Base-by-base conservation (phyloP, 2,113 vertebrate species). In the Hirundichthys speculiger region DNA sequence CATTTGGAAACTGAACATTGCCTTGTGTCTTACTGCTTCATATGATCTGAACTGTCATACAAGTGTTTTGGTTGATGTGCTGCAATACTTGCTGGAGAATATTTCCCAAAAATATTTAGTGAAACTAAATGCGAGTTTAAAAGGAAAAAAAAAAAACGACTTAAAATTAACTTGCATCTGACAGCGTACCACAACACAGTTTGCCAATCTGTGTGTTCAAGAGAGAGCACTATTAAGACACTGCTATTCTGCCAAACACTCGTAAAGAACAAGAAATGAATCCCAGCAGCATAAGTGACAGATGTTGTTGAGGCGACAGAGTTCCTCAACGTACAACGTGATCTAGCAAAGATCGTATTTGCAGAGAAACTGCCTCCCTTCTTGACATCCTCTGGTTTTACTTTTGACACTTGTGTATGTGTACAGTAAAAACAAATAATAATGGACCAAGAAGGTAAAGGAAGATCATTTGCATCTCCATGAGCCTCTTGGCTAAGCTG, bases 301-400 rank as follows among this genome's bases (percentile, higher is more conserved):
- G 46, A 68, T 6, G 1, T 58, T 80, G 69, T 86, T 84, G 74
- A 75, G 21, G 52, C 34, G 48, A 71, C n/a, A n/a, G n/a, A n/a
- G n/a, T n/a, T 66, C 45, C 2, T 24, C 54, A 69, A 53, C 49
- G 52, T 49, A 55, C 46, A 69, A 73, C 75, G 81, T 39, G 11
- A 52, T 83, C 83, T 75, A 67, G 65, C n/a, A 10, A 27, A 51
- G 34, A 4, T 80, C 21, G 18, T 55, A 21, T 78, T 58, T 22
- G 16, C 65, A 60, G 58, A 70, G 62, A 78, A 67, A 83, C 62
- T 8, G 46, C 55, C 56, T 67, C 47, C 25, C 50, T 43, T 76
- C 54, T 52, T 77, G 72, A 85, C 70, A 77, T 77, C 30, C 73
- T 79, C 68, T 75, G 64, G 57, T 72, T 79, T 82, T 66, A 40